Percentiles rank a stretch among this genome's conserved stretches.
These are phyloP conservation scores for Himalopsyche anomala DNA, from an alignment of 2,888 invertebrate genomes.

Conservation along the genomic window DNA sequence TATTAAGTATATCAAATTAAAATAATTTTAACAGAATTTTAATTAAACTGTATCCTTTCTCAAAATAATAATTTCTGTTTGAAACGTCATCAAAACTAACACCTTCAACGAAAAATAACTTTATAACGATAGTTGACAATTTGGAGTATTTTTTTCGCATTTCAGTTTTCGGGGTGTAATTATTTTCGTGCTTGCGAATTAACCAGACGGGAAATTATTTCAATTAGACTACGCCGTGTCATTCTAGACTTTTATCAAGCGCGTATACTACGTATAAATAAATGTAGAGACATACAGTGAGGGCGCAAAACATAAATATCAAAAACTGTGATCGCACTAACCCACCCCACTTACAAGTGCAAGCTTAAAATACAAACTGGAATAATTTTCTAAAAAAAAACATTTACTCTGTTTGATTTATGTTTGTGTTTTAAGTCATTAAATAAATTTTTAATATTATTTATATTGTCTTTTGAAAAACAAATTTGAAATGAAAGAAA, in stretches of 20 bases:
- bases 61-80: neutral
- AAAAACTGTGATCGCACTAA: conserved; percentile 51
- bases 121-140: conserved; percentile 44
- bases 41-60: too few relatives aligned
- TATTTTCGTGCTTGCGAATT: conserved; percentile 60
- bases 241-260: conserved; percentile 48
- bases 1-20: too few relatives aligned
- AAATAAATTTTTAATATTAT: too few relatives aligned
- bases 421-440: too few relatives aligned
- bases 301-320: conserved; percentile 49
- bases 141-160: conserved; percentile 37
- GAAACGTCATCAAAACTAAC: conserved; percentile 43
- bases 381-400: neutral
- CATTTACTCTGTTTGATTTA: too few relatives aligned
- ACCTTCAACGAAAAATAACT: neutral
- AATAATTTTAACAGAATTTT: too few relatives aligned
- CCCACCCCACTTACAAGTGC: conserved; percentile 29
- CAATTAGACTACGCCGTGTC: conserved; percentile 62
- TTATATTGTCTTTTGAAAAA: too few relatives aligned
- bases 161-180: conserved; percentile 50
- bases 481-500: too few relatives aligned
- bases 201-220: conserved; percentile 65
- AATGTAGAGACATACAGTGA: conserved; percentile 15
- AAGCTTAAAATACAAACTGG: conserved; percentile 42
- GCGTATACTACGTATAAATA: neutral